A percentile compares a stretch with the other conserved stretches of the same genome.
Conservation (phyloP, 2,888 invertebrate species). For the Callimorpha dominula region DNA sequence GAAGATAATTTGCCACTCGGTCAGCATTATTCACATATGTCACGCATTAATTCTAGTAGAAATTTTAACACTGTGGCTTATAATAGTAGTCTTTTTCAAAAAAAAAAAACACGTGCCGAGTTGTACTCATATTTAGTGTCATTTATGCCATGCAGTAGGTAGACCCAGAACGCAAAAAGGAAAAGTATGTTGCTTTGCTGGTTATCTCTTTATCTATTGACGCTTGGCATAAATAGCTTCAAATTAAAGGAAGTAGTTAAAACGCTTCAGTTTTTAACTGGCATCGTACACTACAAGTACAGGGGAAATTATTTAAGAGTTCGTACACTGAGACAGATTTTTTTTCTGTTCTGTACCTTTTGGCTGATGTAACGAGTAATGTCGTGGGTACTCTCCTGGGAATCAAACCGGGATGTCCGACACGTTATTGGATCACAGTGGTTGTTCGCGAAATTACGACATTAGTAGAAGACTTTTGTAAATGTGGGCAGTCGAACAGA, state of each 20-base stretch:
- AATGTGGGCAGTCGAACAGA: slow-evolving; percentile 5
- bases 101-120: too few relatives aligned
- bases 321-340: slow-evolving; percentile 33
- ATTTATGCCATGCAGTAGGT: too few relatives aligned
- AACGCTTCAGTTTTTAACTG: slow-evolving; percentile 7
- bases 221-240: too few relatives aligned
- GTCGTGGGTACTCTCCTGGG: slow-evolving; percentile 18
- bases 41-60: too few relatives aligned
- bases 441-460: slow-evolving; percentile 3
- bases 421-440: slow-evolving; percentile 18
- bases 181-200: too few relatives aligned
- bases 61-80: too few relatives aligned
- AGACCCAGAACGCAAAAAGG: too few relatives aligned
- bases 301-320: slow-evolving; percentile 47
- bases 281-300: slow-evolving; percentile 23
- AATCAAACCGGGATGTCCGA: slow-evolving; percentile 13
- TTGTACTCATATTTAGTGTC: too few relatives aligned
- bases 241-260: background rate
- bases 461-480: slow-evolving; percentile 12
- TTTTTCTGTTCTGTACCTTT: slow-evolving; percentile 25
- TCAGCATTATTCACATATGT: too few relatives aligned
- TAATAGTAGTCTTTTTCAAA: too few relatives aligned
- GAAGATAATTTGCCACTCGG: too few relatives aligned
- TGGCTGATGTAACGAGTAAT: slow-evolving; percentile 21
- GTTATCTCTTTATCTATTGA: too few relatives aligned